Conservation (phyloP, 2,113 vertebrate genomes). For the Hippocampus zosterae region DNA sequence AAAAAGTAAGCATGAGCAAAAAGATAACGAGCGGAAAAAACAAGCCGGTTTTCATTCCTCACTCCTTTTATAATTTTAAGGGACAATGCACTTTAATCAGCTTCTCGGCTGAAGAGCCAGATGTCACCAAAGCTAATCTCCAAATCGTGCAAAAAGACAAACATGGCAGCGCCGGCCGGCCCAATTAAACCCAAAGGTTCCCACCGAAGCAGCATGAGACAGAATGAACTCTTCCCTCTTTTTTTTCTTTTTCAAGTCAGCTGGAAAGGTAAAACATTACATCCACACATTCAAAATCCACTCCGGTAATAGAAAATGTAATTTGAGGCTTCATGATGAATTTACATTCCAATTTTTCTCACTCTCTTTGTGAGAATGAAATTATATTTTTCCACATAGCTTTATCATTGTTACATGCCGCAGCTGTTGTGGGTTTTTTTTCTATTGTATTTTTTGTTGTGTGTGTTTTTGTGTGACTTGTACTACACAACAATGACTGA, state of each 20-base stretch:
- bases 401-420: neutral
- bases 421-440: neutral
- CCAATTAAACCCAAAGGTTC: slow-evolving; percentile 15
- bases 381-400: neutral
- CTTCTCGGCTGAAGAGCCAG: slow-evolving; percentile 25
- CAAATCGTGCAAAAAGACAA: slow-evolving; percentile 24
- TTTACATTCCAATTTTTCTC: slow-evolving; percentile 1
- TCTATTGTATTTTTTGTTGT: neutral
- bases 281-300: neutral
- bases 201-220: slow-evolving; percentile 14
- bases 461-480: neutral
- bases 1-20: slow-evolving; percentile 7
- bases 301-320: neutral
- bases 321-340: slow-evolving; percentile 12
- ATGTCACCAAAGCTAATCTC: slow-evolving; percentile 35
- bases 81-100: slow-evolving; percentile 40
- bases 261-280: neutral
- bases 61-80: slow-evolving; percentile 27
- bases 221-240: neutral
- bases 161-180: slow-evolving; percentile 12
- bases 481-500: neutral
- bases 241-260: slow-evolving; percentile 3
- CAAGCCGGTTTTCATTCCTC: slow-evolving; percentile 3
- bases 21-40: slow-evolving; percentile 19
- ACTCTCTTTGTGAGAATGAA: neutral